phyloP scores from a whole-genome alignment of 2,888 invertebrate genomes.

The Saturnia pavonia region DNA sequence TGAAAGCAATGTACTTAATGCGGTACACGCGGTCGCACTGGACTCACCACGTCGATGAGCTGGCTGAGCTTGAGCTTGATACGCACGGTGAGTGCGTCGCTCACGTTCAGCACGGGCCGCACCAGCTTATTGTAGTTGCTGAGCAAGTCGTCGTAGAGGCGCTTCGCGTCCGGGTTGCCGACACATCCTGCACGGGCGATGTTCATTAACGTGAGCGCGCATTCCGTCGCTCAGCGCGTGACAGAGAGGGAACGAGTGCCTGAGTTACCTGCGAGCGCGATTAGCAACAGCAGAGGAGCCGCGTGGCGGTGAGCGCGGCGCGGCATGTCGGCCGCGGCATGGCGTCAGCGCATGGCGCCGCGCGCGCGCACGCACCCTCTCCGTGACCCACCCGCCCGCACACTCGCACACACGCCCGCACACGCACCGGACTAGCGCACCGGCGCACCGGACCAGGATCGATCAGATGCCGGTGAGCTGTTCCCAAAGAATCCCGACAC shows the following conservation, averaged over 20 bases:
- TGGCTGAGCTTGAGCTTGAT: constrained; percentile 98
- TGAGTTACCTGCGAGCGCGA: constrained; percentile 53
- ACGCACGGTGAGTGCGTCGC: constrained; percentile 96
- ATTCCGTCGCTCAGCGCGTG: background rate
- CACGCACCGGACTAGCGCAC: too few relatives aligned
- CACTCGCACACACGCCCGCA: background rate
- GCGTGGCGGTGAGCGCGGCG: constrained; percentile 60
- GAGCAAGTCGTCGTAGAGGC: constrained; percentile 96
- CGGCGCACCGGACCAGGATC: background rate
- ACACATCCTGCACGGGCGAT: constrained; percentile 86
- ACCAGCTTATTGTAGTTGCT: constrained; percentile 98
- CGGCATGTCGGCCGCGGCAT: constrained; percentile 69
- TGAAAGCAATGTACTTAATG: too few relatives aligned
- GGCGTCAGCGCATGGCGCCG: constrained; percentile 67
- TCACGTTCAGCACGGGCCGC: constrained; percentile 96
- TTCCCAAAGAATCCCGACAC: background rate
- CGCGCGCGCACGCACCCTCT: constrained; percentile 46
- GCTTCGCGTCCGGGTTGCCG: constrained; percentile 97
- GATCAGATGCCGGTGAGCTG: background rate
- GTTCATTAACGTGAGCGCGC: background rate
- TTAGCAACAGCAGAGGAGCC: constrained; percentile 62
- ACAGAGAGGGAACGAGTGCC: constrained; percentile 13
- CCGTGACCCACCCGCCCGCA: constrained; percentile 25
- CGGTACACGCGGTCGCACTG: too few relatives aligned
- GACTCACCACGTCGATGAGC: constrained; percentile 97